These are phyloP conservation scores for Episyrphus balteatus DNA, from an alignment of 1,140 invertebrate species.

Conservation along the genomic window DNA sequence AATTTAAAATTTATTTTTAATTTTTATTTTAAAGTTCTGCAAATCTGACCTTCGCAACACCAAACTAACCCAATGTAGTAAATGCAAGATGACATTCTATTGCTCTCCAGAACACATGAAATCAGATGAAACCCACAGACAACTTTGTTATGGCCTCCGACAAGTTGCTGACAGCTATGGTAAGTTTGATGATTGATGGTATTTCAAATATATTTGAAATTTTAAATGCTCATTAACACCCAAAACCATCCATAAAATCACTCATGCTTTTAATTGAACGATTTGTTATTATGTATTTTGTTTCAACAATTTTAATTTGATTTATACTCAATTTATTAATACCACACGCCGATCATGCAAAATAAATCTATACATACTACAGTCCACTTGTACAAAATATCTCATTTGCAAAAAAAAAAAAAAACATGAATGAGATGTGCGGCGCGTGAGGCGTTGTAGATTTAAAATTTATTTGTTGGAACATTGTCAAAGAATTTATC, in stretches of 20 bases:
- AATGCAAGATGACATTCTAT: slow-evolving; percentile 44
- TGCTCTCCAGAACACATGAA: slow-evolving; percentile 40
- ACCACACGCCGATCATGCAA: too few species aligned
- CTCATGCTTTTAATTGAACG: too few species aligned
- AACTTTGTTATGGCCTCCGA: slow-evolving; percentile 36
- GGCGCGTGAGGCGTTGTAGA: background rate
- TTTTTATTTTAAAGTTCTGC: slow-evolving; percentile 15
- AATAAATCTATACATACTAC: too few species aligned
- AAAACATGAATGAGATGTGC: too few species aligned
- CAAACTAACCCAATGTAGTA: slow-evolving; percentile 25
- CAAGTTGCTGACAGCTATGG: slow-evolving; percentile 24
- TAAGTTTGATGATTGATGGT: slow-evolving; percentile 2
- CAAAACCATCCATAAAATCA: too few species aligned
- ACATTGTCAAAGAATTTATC: background rate
- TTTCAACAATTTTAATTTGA: too few species aligned
- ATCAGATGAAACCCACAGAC: slow-evolving; percentile 37
- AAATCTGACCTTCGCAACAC: slow-evolving; percentile 17
- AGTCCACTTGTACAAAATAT: too few species aligned
- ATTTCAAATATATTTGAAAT: too few species aligned
- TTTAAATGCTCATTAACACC: too few species aligned
- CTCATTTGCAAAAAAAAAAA: too few species aligned
- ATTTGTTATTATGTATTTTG: too few species aligned
- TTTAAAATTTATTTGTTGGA: background rate
- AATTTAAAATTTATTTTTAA: background rate
- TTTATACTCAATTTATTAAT: too few species aligned